Base-by-base conservation (phyloP, 2,797 vertebrate species). In the Tokudaia tokunoshimensis region DNA sequence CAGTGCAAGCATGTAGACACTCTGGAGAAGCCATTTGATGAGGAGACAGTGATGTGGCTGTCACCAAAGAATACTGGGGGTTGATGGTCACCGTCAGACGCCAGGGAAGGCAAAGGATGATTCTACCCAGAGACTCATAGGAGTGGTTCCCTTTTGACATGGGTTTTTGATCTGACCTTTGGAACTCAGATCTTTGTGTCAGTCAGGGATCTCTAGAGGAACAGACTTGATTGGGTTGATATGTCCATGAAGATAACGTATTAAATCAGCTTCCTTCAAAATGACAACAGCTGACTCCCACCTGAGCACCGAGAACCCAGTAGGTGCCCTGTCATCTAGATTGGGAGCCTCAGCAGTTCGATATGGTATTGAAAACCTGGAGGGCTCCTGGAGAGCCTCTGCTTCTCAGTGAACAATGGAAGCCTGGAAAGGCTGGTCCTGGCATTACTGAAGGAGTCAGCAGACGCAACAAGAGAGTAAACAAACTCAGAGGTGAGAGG, bases 111-210 rank as follows among this genome's bases (percentile, higher is more conserved):
- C 75, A 31, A 47, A 31, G 63, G 41, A 70, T 41, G n/a, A 2
- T 31, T 61, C 87, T 11, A 1, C 44, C 75, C 57, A 31, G 87
- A 31, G 57, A 59, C 59, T 78, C 20, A 7, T 55, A 26, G 50
- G 41, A 2, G 52, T 14, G 7, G 0, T 6, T 29, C 6, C 79
- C 67, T 22, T 8, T 55, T 20, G 44, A 37, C 11, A 2, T 34
- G 24, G n/a, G 10, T 20, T 61, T 81, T 87, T 92, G 15, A 72
- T 17, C 15, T 29, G 74, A 61, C 8, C 5, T 44, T 41, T 50
- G 74, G 47, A 86, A 92, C 88, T 84, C 80, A 15, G n/a, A 81
- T 65, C 47, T n/a, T 80, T 61, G 41, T n/a, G 34, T 83, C 13
- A 3, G 44, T 34, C 82, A 34, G 17, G 41, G 26, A 31, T 65